phyloP scores from a whole-genome alignment of 2,113 vertebrate genomes.

The Misgurnus mizolepis region DNA sequence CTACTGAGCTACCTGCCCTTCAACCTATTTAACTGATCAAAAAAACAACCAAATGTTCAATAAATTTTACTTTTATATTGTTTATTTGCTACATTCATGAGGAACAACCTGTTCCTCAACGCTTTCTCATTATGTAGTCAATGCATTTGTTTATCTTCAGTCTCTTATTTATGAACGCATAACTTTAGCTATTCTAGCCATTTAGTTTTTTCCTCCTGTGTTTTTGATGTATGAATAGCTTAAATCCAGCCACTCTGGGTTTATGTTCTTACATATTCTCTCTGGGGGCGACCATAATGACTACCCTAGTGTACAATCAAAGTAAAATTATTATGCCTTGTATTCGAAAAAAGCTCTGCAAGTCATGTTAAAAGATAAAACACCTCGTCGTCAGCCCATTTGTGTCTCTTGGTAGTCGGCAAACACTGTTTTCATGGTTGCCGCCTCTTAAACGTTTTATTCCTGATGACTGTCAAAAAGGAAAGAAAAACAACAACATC shows the following conservation, averaged over 20 bases:
- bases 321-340: constrained; percentile 40
- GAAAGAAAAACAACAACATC: constrained; percentile 43
- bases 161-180: constrained; percentile 15
- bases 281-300: constrained; percentile 34
- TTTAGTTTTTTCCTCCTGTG: neutral
- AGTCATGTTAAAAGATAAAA: constrained; percentile 43
- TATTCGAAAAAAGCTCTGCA: constrained; percentile 42
- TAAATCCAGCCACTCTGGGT: constrained; percentile 15
- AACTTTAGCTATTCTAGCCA: constrained; percentile 8
- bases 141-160: constrained; percentile 7
- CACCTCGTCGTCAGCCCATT: constrained; percentile 34
- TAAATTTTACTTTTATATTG: neutral
- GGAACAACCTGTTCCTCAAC: neutral
- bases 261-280: constrained; percentile 23
- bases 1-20: neutral
- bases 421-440: constrained; percentile 19
- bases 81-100: neutral
- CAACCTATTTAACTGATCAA: neutral
- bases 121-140: neutral
- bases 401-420: constrained; percentile 37
- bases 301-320: constrained; percentile 47
- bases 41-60: neutral
- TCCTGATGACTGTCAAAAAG: constrained; percentile 45
- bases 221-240: constrained; percentile 24
- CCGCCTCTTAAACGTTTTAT: constrained; percentile 45